Conservation (phyloP, 2,888 invertebrate species). For the Standfussiana lucernea region DNA sequence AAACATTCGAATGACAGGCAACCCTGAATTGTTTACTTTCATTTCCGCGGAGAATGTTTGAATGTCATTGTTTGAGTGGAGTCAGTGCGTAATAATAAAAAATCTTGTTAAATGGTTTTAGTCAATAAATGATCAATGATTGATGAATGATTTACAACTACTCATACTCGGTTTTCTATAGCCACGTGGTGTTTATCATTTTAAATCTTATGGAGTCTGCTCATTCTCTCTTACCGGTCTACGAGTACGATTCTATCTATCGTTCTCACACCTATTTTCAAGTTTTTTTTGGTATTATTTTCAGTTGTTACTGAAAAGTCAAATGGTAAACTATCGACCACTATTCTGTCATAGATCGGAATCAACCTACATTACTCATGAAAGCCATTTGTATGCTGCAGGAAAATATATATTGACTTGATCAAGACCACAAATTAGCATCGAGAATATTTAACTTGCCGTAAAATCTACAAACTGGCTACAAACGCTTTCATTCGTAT, state of each 20-base stretch:
- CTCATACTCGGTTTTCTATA: neutral
- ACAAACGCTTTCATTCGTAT: neutral
- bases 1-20: slow-evolving; percentile 13
- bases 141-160: neutral
- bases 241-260: neutral
- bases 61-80: neutral
- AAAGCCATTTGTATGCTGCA: too few species aligned
- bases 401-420: neutral
- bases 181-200: neutral
- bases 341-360: neutral
- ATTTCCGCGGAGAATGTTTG: slow-evolving; percentile 17
- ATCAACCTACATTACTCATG: neutral
- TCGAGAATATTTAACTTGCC: slow-evolving; percentile 9
- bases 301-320: too few species aligned
- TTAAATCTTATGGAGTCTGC: neutral
- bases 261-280: neutral
- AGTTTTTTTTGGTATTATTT: neutral
- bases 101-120: neutral
- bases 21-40: slow-evolving; percentile 15
- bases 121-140: neutral
- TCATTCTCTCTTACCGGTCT: neutral
- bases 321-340: neutral
- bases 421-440: slow-evolving; percentile 10
- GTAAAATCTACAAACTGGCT: slow-evolving; percentile 17
- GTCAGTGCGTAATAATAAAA: neutral